These are phyloP conservation scores for Pangasius mekongensis DNA, from an alignment of 2,797 vertebrate genomes.

Conservation along the genomic window DNA sequence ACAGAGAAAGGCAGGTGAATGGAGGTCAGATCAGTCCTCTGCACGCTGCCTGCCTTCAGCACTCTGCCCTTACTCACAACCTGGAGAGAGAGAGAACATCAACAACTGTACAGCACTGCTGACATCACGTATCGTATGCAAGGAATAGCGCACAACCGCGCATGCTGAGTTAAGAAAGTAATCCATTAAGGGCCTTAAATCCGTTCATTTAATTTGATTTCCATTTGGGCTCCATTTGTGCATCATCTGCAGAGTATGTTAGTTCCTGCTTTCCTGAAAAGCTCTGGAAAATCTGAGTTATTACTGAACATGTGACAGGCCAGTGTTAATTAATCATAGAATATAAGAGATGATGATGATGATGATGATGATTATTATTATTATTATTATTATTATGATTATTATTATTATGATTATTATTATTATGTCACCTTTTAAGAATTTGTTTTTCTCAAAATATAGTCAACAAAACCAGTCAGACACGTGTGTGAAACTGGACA, in stretches of 20 bases:
- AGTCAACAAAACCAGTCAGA: too few relatives aligned
- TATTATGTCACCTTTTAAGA: too few relatives aligned
- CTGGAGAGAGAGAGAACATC: conserved; percentile 52
- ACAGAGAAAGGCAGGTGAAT: conserved; percentile 59
- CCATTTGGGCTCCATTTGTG: neutral
- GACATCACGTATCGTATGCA: neutral
- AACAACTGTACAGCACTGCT: neutral
- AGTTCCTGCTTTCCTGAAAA: neutral
- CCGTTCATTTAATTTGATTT: neutral
- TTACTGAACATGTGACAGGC: neutral
- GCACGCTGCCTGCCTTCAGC: conserved; percentile 58
- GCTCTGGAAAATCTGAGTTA: neutral
- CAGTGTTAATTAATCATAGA: neutral
- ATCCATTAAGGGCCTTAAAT: too few relatives aligned
- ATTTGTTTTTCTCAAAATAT: too few relatives aligned
- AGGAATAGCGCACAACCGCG: neutral
- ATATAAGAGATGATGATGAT: neutral
- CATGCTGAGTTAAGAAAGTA: too few relatives aligned
- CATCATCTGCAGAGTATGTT: neutral
- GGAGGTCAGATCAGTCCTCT: conserved; percentile 58
- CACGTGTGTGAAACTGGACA: too few relatives aligned
- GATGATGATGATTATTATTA: too few relatives aligned
- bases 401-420: neutral
- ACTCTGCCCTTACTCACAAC: conserved; percentile 67
- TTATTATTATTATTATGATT: neutral